A percentile compares a stretch with the other conserved stretches of the same genome.
Conservation (phyloP, 1,140 invertebrate genomes). For the Thrips palmi region DNA sequence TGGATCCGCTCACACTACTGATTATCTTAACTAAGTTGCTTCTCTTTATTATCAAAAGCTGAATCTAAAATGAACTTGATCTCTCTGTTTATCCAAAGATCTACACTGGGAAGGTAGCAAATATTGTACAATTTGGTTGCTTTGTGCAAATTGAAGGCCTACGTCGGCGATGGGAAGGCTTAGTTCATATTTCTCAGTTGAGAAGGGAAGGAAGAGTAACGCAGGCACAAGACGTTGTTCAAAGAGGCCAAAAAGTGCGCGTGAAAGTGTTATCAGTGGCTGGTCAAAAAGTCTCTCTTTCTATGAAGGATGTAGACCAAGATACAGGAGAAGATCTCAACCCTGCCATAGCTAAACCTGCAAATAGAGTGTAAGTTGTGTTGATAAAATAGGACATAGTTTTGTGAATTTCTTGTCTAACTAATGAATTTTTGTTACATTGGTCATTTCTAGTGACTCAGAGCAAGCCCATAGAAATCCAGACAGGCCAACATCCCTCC, state of each 20-base stretch:
- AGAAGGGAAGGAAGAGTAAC: slow-evolving; percentile 83
- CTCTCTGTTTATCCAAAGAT: slow-evolving; percentile 34
- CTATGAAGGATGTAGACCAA: slow-evolving; percentile 98
- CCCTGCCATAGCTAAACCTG: slow-evolving; percentile 32
- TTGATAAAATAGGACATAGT: slow-evolving; percentile 14
- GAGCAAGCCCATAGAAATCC: slow-evolving; percentile 42
- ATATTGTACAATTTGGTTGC: slow-evolving; percentile 92
- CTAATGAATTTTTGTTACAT: background rate
- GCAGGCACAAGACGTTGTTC: slow-evolving; percentile 86
- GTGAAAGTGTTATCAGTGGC: slow-evolving; percentile 78
- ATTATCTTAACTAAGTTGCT: background rate
- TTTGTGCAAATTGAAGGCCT: slow-evolving; percentile 93
- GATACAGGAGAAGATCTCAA: slow-evolving; percentile 87
- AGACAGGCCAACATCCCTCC: slow-evolving; percentile 56
- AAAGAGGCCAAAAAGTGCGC: slow-evolving; percentile 70
- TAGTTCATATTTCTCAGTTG: slow-evolving; percentile 95
- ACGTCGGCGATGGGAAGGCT: slow-evolving; percentile 73
- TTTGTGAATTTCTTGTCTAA: background rate
- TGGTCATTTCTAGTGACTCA: background rate
- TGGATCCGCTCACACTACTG: too few relatives aligned
- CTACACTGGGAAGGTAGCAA: slow-evolving; percentile 86
- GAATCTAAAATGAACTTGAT: slow-evolving; percentile 3
- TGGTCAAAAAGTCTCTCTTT: slow-evolving; percentile 87
- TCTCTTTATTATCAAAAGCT: slow-evolving; percentile 7
- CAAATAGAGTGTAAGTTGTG: slow-evolving; percentile 10